Percentiles rank a stretch among this genome's conserved stretches.
phyloP scores from a whole-genome alignment of 1,140 invertebrate species.

The Lasioglossum baleicum region DNA sequence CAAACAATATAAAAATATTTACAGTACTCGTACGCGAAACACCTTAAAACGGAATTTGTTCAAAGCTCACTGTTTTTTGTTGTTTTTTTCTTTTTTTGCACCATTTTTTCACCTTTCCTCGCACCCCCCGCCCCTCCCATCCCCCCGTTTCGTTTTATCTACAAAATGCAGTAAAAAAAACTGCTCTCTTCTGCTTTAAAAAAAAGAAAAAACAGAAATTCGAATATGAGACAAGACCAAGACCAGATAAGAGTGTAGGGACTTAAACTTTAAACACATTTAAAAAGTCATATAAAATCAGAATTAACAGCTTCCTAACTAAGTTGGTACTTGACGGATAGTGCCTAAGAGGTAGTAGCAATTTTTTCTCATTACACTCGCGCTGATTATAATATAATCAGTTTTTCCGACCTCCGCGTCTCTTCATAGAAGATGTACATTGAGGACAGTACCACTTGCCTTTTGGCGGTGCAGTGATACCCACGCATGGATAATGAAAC shows the following conservation, averaged over 20 bases:
- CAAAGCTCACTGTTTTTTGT: constrained; percentile 9
- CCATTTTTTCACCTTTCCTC: constrained; percentile 25
- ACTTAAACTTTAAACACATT: constrained; percentile 61
- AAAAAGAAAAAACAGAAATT: constrained; percentile 20
- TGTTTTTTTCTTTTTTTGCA: constrained; percentile 10
- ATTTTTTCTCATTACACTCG: constrained; percentile 55
- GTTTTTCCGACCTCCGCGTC: constrained; percentile 88
- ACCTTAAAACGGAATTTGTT: constrained; percentile 32
- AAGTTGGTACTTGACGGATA: constrained; percentile 69
- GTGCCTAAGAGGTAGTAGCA: constrained; percentile 76
- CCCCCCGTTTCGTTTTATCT: constrained; percentile 23
- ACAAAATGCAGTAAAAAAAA: constrained; percentile 52
- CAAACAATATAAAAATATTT: constrained; percentile 43
- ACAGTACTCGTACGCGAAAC: constrained; percentile 11
- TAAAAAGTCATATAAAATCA: constrained; percentile 69
- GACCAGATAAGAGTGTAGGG: constrained; percentile 40
- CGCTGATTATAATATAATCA: constrained; percentile 71
- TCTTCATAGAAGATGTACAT: constrained; percentile 94
- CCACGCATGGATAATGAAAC: constrained; percentile 99
- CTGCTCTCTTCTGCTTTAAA: constrained; percentile 31
- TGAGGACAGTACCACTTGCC: constrained; percentile 99
- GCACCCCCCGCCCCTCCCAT: too few species aligned
- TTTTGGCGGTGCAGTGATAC: constrained; percentile 96
- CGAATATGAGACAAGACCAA: constrained; percentile 43
- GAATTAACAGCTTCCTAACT: constrained; percentile 65